These are phyloP conservation scores for Rhinophrynus dorsalis DNA, from an alignment of 2,797 vertebrate species.

Conservation along the genomic window DNA sequence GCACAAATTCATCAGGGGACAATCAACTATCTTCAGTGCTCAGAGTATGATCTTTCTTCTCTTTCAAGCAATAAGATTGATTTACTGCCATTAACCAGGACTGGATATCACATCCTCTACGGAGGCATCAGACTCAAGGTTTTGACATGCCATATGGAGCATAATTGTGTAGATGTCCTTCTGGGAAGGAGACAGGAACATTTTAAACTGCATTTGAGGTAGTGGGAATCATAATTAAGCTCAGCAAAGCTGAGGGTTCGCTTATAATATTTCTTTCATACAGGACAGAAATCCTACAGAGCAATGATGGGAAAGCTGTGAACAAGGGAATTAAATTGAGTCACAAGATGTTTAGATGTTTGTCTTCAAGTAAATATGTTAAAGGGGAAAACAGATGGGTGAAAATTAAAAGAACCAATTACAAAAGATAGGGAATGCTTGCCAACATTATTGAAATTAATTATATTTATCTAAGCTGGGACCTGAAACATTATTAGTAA, in stretches of 20 bases:
- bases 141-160: neutral
- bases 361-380: too few relatives aligned
- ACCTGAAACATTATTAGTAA: too few relatives aligned
- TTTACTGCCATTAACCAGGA: slow-evolving; percentile 35
- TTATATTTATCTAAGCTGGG: too few relatives aligned
- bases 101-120: slow-evolving; percentile 23
- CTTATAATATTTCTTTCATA: slow-evolving; percentile 15
- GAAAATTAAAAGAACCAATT: too few relatives aligned
- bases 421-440: too few relatives aligned
- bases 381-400: too few relatives aligned
- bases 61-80: slow-evolving; percentile 35
- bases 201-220: neutral
- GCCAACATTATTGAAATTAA: too few relatives aligned
- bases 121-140: neutral
- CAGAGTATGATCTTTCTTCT: slow-evolving; percentile 9
- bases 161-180: neutral
- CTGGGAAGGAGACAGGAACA: neutral
- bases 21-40: slow-evolving; percentile 1
- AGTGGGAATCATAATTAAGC: neutral
- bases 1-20: neutral
- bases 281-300: neutral
- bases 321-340: neutral
- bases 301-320: neutral
- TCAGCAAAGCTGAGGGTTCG: slow-evolving; percentile 54
- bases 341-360: too few relatives aligned